Conservation (phyloP, 2,797 vertebrate genomes). For the Euphonia xanthogaster region DNA sequence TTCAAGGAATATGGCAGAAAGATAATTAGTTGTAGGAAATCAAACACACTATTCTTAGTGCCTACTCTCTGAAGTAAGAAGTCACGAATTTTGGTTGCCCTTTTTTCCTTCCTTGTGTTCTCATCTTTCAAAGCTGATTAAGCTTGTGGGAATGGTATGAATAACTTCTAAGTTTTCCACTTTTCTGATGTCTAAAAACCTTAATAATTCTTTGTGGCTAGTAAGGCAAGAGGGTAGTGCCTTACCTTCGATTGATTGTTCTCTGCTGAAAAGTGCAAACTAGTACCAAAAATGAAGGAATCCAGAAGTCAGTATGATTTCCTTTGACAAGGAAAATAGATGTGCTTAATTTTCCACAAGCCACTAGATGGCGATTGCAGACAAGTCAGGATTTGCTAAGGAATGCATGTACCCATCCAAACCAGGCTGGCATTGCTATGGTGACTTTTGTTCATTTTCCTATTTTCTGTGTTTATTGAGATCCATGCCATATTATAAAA, state of each 20-base stretch:
- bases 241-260: background rate
- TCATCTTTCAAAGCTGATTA: background rate
- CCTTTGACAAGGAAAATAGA: background rate
- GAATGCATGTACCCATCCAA: background rate
- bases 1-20: background rate
- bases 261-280: background rate
- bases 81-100: background rate
- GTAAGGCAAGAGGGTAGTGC: background rate
- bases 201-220: background rate
- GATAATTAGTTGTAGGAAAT: background rate
- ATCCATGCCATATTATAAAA: background rate
- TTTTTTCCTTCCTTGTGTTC: background rate
- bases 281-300: background rate
- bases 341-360: background rate
- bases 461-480: background rate
- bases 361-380: constrained; percentile 64
- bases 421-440: background rate
- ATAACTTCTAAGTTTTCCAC: background rate
- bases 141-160: background rate
- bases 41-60: background rate
- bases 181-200: background rate
- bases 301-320: background rate
- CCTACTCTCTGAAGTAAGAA: background rate
- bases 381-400: constrained; percentile 14
- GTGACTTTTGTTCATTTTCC: background rate